Conservation (phyloP, 2,113 vertebrate genomes). For the Peromyscus leucopus region DNA sequence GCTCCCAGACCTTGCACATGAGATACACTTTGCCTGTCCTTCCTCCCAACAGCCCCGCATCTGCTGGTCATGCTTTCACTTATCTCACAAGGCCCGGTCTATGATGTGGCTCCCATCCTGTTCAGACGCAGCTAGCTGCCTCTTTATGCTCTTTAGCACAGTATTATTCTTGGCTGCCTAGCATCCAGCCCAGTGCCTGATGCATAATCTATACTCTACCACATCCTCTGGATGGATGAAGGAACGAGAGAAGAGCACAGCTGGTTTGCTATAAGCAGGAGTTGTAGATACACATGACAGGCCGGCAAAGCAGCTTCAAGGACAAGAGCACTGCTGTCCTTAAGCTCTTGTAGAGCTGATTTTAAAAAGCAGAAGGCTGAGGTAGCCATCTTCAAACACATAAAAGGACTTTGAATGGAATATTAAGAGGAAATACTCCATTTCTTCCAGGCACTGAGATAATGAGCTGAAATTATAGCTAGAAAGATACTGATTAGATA, state of each 20-base stretch:
- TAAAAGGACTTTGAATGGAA: slow-evolving; percentile 39
- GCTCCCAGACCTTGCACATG: neutral
- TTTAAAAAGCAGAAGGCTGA: neutral
- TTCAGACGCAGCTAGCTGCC: neutral
- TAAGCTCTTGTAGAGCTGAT: slow-evolving; percentile 5
- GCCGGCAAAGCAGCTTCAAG: slow-evolving; percentile 27
- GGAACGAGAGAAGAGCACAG: neutral
- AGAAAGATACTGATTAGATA: slow-evolving; percentile 67
- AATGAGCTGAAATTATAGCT: slow-evolving; percentile 67
- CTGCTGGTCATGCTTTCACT: neutral
- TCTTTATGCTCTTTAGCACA: neutral
- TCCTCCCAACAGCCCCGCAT: neutral
- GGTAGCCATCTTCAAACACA: slow-evolving; percentile 4
- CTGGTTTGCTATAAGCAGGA: neutral
- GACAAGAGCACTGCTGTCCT: neutral
- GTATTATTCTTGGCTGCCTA: neutral
- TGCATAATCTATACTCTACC: neutral
- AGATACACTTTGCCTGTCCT: neutral
- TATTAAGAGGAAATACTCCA: slow-evolving; percentile 45
- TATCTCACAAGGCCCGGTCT: neutral
- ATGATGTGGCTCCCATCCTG: neutral
- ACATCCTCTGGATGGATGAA: neutral
- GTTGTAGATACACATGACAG: neutral
- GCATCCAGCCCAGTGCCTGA: neutral
- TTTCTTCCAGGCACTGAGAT: slow-evolving; percentile 60